A percentile compares a stretch with the other conserved stretches of the same genome.
phyloP scores from a whole-genome alignment of 2,797 vertebrate genomes.

The Poecilia velifera region DNA sequence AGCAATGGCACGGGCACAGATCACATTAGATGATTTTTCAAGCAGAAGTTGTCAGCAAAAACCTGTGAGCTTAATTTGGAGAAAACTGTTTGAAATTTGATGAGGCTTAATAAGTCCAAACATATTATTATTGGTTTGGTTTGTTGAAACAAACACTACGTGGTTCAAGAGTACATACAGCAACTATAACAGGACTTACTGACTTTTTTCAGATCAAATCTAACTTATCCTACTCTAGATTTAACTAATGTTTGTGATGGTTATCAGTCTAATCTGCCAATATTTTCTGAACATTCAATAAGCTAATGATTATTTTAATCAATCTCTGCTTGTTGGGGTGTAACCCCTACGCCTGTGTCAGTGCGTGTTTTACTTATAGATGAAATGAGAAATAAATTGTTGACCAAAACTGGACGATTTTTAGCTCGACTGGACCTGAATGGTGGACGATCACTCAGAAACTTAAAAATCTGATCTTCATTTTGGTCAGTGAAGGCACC shows the following conservation, averaged over 20 bases:
- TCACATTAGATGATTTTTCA: background rate
- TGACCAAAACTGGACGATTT: background rate
- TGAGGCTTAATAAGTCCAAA: background rate
- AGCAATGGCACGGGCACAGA: conserved; percentile 10
- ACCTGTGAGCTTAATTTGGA: background rate
- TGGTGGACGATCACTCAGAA: background rate
- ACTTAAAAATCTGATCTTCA: too few relatives aligned
- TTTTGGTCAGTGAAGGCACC: too few relatives aligned
- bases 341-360: too few relatives aligned
- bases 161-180: too few relatives aligned
- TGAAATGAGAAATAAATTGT: background rate
- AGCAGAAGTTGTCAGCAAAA: background rate
- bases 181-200: too few relatives aligned
- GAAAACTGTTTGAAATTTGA: background rate
- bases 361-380: background rate
- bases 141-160: too few relatives aligned
- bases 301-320: background rate
- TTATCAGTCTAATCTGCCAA: background rate
- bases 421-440: background rate
- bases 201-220: background rate
- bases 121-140: background rate
- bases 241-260: background rate
- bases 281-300: background rate
- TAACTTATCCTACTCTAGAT: background rate
- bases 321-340: background rate